These are phyloP conservation scores for Hydrozoanthus gracilis DNA, from an alignment of 92 coral and sea anemone species.

Conservation along the genomic window DNA sequence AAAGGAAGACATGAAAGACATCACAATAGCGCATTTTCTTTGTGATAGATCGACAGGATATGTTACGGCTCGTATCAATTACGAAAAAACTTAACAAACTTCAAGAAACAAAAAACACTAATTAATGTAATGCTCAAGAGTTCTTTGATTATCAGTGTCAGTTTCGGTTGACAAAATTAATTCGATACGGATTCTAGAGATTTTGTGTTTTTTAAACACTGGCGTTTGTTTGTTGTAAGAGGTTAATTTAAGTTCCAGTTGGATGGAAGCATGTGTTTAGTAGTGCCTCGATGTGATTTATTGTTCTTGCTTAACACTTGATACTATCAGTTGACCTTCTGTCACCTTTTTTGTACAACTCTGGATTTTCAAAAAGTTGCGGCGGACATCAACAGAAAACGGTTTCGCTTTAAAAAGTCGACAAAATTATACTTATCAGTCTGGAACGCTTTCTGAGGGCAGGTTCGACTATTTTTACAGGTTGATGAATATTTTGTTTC, in stretches of 20 bases:
- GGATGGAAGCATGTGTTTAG: background rate
- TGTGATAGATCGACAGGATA: background rate
- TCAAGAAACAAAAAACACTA: slow-evolving; percentile 2
- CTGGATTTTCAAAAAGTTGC: too few species aligned
- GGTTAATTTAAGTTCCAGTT: background rate
- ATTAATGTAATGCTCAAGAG: background rate
- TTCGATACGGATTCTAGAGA: background rate
- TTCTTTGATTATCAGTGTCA: background rate
- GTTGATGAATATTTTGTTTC: too few species aligned
- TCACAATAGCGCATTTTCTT: background rate
- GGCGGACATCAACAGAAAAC: too few species aligned
- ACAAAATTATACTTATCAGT: too few species aligned
- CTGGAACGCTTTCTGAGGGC: too few species aligned
- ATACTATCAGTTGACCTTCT: slow-evolving; percentile 19
- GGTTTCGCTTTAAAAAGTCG: too few species aligned
- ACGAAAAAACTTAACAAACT: slow-evolving; percentile 4
- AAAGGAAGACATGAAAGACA: too few species aligned
- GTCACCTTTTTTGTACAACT: background rate
- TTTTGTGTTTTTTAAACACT: slow-evolving; percentile 7
- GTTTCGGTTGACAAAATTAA: background rate
- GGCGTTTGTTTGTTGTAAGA: slow-evolving; percentile 6
- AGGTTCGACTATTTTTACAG: too few species aligned
- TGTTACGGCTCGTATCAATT: background rate
- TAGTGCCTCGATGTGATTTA: too few species aligned
- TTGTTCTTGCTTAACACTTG: background rate